Evolutionary conservation across 2,888 invertebrate species (phyloP), one percentile per base, ranked within the genome.

Genomic region (Cataglyphis albicans): DNA sequence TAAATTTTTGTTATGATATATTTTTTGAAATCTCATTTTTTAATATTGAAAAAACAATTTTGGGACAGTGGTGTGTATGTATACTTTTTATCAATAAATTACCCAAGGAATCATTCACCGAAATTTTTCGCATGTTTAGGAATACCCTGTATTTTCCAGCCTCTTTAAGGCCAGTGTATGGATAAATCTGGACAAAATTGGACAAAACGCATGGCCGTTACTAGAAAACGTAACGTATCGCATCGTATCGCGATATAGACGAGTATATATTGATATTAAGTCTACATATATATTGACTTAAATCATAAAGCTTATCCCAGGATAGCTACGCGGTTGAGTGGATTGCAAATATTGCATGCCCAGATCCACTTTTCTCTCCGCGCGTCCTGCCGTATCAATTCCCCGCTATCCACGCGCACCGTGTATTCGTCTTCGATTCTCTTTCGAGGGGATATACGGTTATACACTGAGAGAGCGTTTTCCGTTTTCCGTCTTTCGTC

Each of bases 271-370:
- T 85, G 87, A 89, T 89, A 87, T 85, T 86, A 82, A 82, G 87
- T 89, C 89, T 89, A 84, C 82, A 52, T 52, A 52, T n/a, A 52
- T n/a, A 86, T 89, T 89, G 85, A 89, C 87, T 87, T 81, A 87
- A 89, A 86, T 89, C 86, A 86, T 89, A 89, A 89, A 86, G 84
- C 86, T 83, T 87, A 85, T 82, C 73, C 70, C 70, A 73, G 29
- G 59, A 82, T 80, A 81, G 83, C 83, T 78, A 72, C 59, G 59
- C 59, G 78, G 81, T 82, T 65, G 82, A 89, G 88, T 85, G 88
- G 73, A 86, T 73, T 64, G 82, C 87, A 89, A 89, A 88, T 86
- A 88, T 85, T 67, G 73, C 72, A 72, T 76, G 76, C 74, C 75
- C 86, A 55, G 48, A 84, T 87, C 84, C 76, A 84, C 76, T 82